Evolutionary conservation across 2,113 vertebrate species (phyloP).

Genomic region (Eretmochelys imbricata): DNA sequence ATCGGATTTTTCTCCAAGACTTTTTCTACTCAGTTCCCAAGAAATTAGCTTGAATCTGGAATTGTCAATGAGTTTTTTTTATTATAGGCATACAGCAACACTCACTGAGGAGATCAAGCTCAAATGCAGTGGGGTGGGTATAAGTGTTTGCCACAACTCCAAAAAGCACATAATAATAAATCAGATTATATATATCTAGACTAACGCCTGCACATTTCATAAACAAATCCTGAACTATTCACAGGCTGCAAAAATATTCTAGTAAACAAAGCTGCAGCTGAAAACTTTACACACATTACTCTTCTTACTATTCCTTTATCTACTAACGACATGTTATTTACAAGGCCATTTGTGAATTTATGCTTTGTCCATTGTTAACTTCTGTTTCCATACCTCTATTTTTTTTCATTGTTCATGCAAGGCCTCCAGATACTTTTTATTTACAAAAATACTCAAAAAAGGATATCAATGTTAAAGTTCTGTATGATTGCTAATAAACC

Average conservation of each 20-base stretch:
- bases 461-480: not conserved
- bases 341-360: not conserved
- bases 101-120: not conserved
- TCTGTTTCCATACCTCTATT: not conserved
- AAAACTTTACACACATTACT: not conserved
- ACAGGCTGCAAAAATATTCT: not conserved
- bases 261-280: not conserved
- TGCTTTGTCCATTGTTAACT: not conserved
- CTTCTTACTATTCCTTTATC: not conserved
- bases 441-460: not conserved
- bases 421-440: not conserved
- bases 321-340: not conserved
- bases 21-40: not conserved
- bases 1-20: not conserved
- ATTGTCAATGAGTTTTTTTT: not conserved
- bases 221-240: not conserved
- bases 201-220: not conserved
- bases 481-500: not conserved
- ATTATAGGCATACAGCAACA: not conserved
- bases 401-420: not conserved
- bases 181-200: not conserved
- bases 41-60: not conserved
- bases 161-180: not conserved
- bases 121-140: not conserved
- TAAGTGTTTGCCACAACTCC: not conserved